phyloP scores from a whole-genome alignment of 2,797 vertebrate genomes.

The Nyctalus aviator region DNA sequence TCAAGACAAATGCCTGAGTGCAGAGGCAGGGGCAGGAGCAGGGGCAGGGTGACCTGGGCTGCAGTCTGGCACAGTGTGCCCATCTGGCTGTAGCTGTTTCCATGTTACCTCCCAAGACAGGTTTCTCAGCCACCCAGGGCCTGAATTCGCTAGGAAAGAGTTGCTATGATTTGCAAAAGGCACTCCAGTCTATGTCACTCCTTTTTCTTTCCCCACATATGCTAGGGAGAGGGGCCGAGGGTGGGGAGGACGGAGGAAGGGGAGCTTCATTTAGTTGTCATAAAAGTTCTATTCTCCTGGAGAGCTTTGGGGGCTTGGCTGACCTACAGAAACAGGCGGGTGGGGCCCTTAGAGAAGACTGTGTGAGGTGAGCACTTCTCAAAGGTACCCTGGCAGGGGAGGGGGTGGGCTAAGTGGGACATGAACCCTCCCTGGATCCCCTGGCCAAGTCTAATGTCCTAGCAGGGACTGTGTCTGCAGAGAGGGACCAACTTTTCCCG shows the following conservation, averaged over 20 bases:
- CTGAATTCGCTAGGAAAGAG: neutral
- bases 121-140: neutral
- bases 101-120: neutral
- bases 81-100: neutral
- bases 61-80: neutral
- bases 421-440: neutral
- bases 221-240: neutral
- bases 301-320: neutral
- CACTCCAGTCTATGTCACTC: neutral
- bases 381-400: neutral
- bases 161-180: no score
- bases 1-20: constrained; percentile 69
- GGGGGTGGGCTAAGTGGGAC: neutral
- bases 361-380: neutral
- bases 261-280: neutral
- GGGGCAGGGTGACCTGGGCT: constrained; percentile 63
- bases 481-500: neutral
- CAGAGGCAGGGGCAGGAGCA: neutral
- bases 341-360: neutral
- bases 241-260: neutral
- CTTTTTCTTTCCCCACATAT: neutral
- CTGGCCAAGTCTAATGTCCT: neutral
- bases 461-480: neutral
- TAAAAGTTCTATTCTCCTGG: neutral
- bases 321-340: neutral